Conservation (phyloP, 2,113 vertebrate species). For the Melospiza georgiana region DNA sequence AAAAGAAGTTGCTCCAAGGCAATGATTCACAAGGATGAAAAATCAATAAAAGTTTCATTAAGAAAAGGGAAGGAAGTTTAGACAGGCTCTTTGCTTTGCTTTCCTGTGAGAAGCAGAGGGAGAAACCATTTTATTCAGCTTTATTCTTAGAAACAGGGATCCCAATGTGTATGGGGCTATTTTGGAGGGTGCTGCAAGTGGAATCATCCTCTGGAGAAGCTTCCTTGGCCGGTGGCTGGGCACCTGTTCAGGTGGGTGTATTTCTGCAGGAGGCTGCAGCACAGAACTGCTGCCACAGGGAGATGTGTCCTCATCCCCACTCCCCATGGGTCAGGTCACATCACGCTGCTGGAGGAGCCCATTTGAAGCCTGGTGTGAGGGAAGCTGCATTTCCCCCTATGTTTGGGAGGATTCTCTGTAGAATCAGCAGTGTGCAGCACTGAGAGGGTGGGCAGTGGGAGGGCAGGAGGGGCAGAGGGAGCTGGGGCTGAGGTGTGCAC, state of each 20-base stretch:
- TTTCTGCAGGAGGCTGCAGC: background rate
- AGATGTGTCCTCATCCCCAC: background rate
- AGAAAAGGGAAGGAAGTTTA: constrained; percentile 73
- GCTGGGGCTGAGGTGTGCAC: background rate
- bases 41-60: constrained; percentile 89
- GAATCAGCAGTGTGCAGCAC: background rate
- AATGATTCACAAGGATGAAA: constrained; percentile 84
- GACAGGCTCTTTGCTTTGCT: constrained; percentile 43
- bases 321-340: background rate
- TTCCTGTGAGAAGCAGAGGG: constrained; percentile 40
- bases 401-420: background rate
- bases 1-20: constrained; percentile 79
- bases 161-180: background rate
- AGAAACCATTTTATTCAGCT: constrained; percentile 38
- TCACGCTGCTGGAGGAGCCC: fast-evolving
- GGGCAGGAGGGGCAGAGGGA: background rate
- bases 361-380: background rate
- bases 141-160: constrained; percentile 22
- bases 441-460: background rate
- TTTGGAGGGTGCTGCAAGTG: background rate
- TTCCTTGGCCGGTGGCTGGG: background rate
- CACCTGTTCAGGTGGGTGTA: background rate
- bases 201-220: background rate
- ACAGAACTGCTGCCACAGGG: background rate
- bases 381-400: fast-evolving